A percentile compares a stretch with the other conserved stretches of the same genome.
phyloP scores from a whole-genome alignment of 1,140 invertebrate species.

The Caligus rogercresseyi region DNA sequence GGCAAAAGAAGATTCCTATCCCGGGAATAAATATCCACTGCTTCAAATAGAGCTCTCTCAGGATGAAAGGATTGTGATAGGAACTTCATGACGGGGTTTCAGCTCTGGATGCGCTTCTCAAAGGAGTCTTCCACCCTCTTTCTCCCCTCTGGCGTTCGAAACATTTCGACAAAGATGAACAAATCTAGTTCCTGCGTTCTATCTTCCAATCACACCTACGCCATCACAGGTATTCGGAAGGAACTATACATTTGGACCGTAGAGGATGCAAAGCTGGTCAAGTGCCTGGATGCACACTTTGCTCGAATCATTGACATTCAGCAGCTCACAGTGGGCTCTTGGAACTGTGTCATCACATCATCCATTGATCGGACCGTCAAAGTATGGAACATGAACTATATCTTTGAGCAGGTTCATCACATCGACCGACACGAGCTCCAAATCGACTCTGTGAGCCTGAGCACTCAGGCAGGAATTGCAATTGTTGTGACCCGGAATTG shows the following conservation, averaged over 20 bases:
- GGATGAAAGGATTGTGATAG: slow-evolving; percentile 57
- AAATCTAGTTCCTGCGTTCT: slow-evolving; percentile 76
- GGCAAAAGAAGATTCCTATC: slow-evolving; percentile 30
- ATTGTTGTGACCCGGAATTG: slow-evolving; percentile 77
- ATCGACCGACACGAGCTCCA: slow-evolving; percentile 88
- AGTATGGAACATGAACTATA: slow-evolving; percentile 98
- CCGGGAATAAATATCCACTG: slow-evolving; percentile 35
- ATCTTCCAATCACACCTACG: slow-evolving; percentile 70
- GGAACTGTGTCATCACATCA: slow-evolving; percentile 86
- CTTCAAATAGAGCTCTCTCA: slow-evolving; percentile 63
- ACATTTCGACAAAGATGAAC: slow-evolving; percentile 74
- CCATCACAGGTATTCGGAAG: slow-evolving; percentile 87
- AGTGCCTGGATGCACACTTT: slow-evolving; percentile 88
- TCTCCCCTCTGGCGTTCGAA: slow-evolving; percentile 71
- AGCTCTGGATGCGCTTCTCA: slow-evolving; percentile 42
- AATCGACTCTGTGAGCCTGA: slow-evolving; percentile 69
- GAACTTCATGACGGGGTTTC: slow-evolving; percentile 66
- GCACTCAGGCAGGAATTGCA: slow-evolving; percentile 37
- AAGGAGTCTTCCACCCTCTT: slow-evolving; percentile 34
- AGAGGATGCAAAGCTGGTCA: slow-evolving; percentile 54
- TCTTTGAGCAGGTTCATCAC: slow-evolving; percentile 89
- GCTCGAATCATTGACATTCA: slow-evolving; percentile 81
- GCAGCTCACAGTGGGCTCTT: slow-evolving; percentile 60
- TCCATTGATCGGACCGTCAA: slow-evolving; percentile 94
- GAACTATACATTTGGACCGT: slow-evolving; percentile 88